Evolutionary conservation across 2,797 vertebrate genomes (phyloP).

Genomic region (Platyrinchus mystaceus): DNA sequence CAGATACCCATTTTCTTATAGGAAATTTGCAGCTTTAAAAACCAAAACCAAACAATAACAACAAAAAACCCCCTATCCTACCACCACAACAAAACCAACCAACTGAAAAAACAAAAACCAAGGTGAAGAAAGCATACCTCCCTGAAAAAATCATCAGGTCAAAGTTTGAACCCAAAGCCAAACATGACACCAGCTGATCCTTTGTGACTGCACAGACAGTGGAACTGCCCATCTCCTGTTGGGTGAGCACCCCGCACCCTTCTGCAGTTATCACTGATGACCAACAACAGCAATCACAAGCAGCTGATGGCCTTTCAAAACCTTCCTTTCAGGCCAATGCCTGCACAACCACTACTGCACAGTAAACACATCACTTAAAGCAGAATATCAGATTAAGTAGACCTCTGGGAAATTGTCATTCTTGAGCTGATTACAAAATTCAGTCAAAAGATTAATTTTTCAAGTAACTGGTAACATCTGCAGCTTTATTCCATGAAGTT

Average conservation of each 20-base stretch:
- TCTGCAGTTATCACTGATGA: fast-evolving
- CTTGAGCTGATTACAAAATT: background rate
- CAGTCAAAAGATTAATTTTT: background rate
- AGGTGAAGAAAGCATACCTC: background rate
- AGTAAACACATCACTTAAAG: background rate
- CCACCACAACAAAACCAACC: background rate
- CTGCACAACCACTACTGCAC: background rate
- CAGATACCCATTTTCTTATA: background rate
- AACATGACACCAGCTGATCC: background rate
- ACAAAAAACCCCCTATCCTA: background rate
- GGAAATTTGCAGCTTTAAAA: background rate
- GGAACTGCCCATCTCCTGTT: background rate
- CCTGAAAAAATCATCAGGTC: background rate
- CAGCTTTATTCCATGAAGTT: background rate
- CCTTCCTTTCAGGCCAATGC: background rate
- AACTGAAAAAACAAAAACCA: background rate
- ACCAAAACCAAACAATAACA: background rate
- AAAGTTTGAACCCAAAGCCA: background rate
- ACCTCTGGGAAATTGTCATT: background rate
- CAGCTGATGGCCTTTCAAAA: background rate
- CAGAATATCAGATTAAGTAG: background rate
- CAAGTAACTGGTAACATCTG: background rate
- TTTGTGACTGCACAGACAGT: background rate
- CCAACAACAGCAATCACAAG: background rate
- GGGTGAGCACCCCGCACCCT: background rate